phyloP scores from a whole-genome alignment of 2,113 vertebrate species.

The Paraplagusia blochii region DNA sequence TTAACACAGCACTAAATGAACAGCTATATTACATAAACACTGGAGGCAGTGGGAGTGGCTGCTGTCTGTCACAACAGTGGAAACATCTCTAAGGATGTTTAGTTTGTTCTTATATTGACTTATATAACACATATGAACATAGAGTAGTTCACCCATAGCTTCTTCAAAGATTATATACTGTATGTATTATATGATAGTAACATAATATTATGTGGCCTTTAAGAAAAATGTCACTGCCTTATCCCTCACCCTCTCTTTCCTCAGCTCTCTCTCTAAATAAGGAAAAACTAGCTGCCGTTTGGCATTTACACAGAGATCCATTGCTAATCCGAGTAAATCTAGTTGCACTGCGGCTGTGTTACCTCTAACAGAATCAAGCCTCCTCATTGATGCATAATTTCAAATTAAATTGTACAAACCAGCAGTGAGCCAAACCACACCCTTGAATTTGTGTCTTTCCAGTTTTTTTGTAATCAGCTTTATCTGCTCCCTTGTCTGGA shows the following conservation, averaged over 20 bases:
- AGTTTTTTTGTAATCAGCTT: conserved; percentile 28
- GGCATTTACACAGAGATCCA: conserved; percentile 8
- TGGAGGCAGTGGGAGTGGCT: too few species aligned
- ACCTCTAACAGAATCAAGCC: conserved; percentile 8
- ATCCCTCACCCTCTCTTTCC: conserved; percentile 15
- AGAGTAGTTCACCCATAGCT: too few species aligned
- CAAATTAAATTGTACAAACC: conserved; percentile 17
- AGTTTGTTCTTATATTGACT: too few species aligned
- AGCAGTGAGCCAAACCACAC: conserved; percentile 10
- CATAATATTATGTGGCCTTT: too few species aligned
- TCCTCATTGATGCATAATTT: conserved; percentile 22
- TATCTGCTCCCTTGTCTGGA: conserved; percentile 17
- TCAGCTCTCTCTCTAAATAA: conserved; percentile 4
- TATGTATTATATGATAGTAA: too few species aligned
- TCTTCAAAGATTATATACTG: too few species aligned
- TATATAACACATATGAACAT: too few species aligned
- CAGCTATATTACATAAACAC: too few species aligned
- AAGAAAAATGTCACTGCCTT: too few species aligned
- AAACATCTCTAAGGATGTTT: too few species aligned
- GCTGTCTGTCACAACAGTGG: too few species aligned
- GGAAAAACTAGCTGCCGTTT: neutral
- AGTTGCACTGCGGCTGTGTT: neutral
- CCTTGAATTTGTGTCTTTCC: conserved; percentile 14
- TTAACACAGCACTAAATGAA: too few species aligned
- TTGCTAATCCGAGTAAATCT: conserved; percentile 12